Percentiles rank a stretch among this genome's conserved stretches.
Conservation (phyloP, 2,888 invertebrate species). For the Sinodicranocentrus sp. region DNA sequence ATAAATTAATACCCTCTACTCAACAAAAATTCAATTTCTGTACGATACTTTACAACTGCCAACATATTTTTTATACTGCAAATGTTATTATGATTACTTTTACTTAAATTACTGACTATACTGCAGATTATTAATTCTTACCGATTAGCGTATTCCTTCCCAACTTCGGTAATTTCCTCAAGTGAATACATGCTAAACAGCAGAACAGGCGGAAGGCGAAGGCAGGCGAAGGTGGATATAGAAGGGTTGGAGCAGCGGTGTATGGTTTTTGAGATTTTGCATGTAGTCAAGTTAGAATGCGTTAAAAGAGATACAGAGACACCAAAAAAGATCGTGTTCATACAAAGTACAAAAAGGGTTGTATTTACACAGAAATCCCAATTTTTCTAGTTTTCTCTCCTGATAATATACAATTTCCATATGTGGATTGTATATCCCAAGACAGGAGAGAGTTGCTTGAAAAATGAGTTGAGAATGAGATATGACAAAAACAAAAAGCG, state of each 20-base stretch:
- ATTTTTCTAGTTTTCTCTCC: background rate
- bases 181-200: constrained; percentile 76
- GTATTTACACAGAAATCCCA: constrained; percentile 19
- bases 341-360: constrained; percentile 11
- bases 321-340: constrained; percentile 37
- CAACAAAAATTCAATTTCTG: no score
- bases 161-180: constrained; percentile 76
- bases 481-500: constrained; percentile 4
- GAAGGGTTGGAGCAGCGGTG: constrained; percentile 48
- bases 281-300: constrained; percentile 67
- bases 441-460: no score
- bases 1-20: no score
- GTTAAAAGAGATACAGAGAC: constrained; percentile 42
- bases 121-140: constrained; percentile 61
- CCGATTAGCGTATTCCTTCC: constrained; percentile 76
- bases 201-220: constrained; percentile 63
- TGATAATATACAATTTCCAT: no score
- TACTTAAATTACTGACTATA: background rate
- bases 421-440: no score
- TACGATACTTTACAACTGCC: no score
- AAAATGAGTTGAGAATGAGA: constrained; percentile 16
- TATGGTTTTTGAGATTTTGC: constrained; percentile 47
- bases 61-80: no score
- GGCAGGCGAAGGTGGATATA: constrained; percentile 52
- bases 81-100: no score